Evolutionary conservation across 1,140 invertebrate species (phyloP).

Genomic region (Neelides sp.): DNA sequence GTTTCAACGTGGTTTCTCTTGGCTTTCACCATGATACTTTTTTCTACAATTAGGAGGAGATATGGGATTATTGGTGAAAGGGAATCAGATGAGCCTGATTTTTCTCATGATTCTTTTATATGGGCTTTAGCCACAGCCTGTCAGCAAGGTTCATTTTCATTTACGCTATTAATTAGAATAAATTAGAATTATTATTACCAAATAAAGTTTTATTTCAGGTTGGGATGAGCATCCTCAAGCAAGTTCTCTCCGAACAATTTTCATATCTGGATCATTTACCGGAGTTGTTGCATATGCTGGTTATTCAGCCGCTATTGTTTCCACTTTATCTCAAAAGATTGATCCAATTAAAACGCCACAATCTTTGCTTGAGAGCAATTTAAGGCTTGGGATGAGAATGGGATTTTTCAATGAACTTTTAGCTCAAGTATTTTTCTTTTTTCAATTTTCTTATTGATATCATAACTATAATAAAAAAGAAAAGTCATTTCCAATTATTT

Average conservation of each 20-base stretch:
- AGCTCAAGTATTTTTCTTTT: no score
- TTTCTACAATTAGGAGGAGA: constrained; percentile 12
- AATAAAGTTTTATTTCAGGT: constrained; percentile 8
- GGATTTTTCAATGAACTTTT: constrained; percentile 2
- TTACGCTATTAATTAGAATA: background rate
- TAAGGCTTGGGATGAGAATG: constrained; percentile 18
- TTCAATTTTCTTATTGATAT: no score
- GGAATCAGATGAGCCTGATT: constrained; percentile 16
- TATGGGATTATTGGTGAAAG: constrained; percentile 1
- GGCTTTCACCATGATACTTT: constrained; percentile 15
- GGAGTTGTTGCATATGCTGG: constrained; percentile 28
- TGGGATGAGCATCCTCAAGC: constrained; percentile 28
- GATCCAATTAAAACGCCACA: constrained; percentile 22
- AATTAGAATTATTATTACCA: background rate
- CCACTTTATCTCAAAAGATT: constrained; percentile 16
- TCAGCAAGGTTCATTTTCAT: constrained; percentile 21
- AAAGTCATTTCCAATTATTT: background rate
- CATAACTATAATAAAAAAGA: background rate
- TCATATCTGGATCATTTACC: constrained; percentile 24
- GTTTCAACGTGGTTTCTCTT: constrained; percentile 19
- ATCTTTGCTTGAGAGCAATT: constrained; percentile 14
- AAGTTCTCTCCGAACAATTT: constrained; percentile 23
- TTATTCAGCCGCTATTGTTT: constrained; percentile 29
- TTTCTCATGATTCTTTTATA: constrained; percentile 25
- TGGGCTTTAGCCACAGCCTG: constrained; percentile 24